Percentiles rank a stretch among this genome's conserved stretches.
Evolutionary conservation across 2,113 vertebrate genomes (phyloP).

Genomic region (Dicrurus megarhynchus): DNA sequence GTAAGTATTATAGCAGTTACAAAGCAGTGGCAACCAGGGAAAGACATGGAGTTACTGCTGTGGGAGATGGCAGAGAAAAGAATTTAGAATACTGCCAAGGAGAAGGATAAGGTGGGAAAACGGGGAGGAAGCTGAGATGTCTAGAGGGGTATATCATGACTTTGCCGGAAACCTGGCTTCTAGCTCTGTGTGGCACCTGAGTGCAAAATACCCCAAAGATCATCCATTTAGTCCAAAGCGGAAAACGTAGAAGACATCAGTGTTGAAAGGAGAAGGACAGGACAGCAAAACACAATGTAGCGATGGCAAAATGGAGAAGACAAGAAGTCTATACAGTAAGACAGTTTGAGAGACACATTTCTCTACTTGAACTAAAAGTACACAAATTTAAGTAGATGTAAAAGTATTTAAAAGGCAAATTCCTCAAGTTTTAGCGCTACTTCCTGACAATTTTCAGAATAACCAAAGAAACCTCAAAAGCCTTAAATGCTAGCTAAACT

Average conservation of each 20-base stretch:
- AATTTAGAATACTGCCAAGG: accelerated
- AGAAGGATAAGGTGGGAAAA: not conserved
- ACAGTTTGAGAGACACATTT: not conserved
- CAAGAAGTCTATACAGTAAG: not conserved
- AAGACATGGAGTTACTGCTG: not conserved
- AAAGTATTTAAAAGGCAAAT: not conserved
- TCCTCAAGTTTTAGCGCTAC: not conserved
- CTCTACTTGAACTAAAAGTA: not conserved
- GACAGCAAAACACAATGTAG: not conserved
- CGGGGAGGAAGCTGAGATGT: not conserved
- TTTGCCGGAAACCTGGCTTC: not conserved
- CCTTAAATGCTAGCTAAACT: not conserved
- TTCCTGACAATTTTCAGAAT: not conserved
- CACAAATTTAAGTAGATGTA: not conserved
- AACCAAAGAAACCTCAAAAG: not conserved
- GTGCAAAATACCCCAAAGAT: not conserved
- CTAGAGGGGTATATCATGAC: not conserved
- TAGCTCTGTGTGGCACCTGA: not conserved
- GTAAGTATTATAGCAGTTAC: not conserved
- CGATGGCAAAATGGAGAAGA: not conserved
- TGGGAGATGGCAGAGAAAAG: not conserved
- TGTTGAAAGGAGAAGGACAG: not conserved
- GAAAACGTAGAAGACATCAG: not conserved
- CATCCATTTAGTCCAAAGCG: not conserved
- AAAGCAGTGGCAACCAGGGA: not conserved